A percentile compares a stretch with the other conserved stretches of the same genome.
Conservation (phyloP, 2,888 invertebrate species). For the Sepioteuthis lessoniana region DNA sequence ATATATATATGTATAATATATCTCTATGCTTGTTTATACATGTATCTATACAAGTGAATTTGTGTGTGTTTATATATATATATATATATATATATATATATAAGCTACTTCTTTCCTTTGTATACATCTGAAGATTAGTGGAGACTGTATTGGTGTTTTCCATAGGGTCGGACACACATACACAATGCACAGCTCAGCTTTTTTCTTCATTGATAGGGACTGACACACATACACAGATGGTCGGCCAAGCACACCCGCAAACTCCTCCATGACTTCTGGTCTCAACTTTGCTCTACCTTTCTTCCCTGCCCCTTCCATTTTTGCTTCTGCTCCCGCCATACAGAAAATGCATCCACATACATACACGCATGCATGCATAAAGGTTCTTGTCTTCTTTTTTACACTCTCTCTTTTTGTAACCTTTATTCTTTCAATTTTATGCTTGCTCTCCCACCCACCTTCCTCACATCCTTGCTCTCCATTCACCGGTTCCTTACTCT, state of each 20-base stretch:
- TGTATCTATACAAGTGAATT: neutral
- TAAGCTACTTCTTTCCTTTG: neutral
- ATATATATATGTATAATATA: neutral
- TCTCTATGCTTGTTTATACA: neutral
- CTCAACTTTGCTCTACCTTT: neutral
- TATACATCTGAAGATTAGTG: neutral
- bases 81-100: neutral
- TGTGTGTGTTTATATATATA: neutral
- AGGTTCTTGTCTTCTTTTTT: neutral
- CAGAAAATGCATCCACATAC: slow-evolving; percentile 17
- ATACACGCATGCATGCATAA: neutral
- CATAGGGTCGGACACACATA: neutral
- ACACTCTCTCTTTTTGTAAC: neutral
- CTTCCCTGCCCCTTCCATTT: neutral
- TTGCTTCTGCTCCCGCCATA: neutral
- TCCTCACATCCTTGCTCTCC: neutral
- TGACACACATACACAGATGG: neutral
- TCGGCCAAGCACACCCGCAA: slow-evolving; percentile 15
- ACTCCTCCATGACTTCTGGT: slow-evolving; percentile 10
- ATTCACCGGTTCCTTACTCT: slow-evolving; percentile 17
- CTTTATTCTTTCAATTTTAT: slow-evolving; percentile 2
- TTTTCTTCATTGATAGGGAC: neutral
- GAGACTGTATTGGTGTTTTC: neutral
- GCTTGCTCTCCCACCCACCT: neutral
- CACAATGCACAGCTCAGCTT: neutral